Evolutionary conservation across 2,888 invertebrate genomes (phyloP).

Genomic region (Drosophila formosana): DNA sequence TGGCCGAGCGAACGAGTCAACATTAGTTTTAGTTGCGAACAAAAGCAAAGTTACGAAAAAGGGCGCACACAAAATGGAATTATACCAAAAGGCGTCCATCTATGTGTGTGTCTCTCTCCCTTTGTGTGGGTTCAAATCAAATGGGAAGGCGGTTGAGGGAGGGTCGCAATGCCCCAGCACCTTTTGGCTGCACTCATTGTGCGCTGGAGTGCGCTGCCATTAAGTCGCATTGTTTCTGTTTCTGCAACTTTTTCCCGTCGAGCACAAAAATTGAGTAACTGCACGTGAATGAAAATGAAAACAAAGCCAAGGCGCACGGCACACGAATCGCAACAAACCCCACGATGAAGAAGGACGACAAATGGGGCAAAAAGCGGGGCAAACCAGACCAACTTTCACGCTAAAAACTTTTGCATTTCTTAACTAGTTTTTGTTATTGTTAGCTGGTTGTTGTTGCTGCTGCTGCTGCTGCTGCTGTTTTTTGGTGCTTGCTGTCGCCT

Average conservation of each 20-base stretch:
- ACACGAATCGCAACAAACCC: slow-evolving; percentile 16
- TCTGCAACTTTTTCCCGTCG: slow-evolving; percentile 55
- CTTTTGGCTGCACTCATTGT: slow-evolving; percentile 56
- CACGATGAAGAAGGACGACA: slow-evolving; percentile 16
- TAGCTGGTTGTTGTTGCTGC: slow-evolving; percentile 42
- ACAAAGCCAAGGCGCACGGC: slow-evolving; percentile 57
- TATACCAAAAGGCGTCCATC: slow-evolving; percentile 67
- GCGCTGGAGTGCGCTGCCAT: slow-evolving; percentile 58
- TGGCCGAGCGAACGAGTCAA: slow-evolving; percentile 52
- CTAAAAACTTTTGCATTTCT: slow-evolving; percentile 81
- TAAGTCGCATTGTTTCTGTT: slow-evolving; percentile 74
- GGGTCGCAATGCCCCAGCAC: slow-evolving; percentile 26
- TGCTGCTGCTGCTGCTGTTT: slow-evolving; percentile 32
- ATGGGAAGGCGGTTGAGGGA: not conserved
- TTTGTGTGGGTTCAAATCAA: slow-evolving; percentile 1
- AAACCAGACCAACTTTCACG: slow-evolving; percentile 67
- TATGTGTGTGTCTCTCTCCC: slow-evolving; percentile 32
- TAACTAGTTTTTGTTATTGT: slow-evolving; percentile 82
- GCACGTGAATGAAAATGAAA: slow-evolving; percentile 79
- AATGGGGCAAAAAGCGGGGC: slow-evolving; percentile 13
- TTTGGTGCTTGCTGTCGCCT: slow-evolving; percentile 47
- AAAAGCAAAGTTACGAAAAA: slow-evolving; percentile 47
- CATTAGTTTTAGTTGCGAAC: slow-evolving; percentile 72
- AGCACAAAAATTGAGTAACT: slow-evolving; percentile 77
- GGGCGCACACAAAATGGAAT: slow-evolving; percentile 65